phyloP scores from a whole-genome alignment of 2,888 invertebrate species.

The Pherbina coryleti region DNA sequence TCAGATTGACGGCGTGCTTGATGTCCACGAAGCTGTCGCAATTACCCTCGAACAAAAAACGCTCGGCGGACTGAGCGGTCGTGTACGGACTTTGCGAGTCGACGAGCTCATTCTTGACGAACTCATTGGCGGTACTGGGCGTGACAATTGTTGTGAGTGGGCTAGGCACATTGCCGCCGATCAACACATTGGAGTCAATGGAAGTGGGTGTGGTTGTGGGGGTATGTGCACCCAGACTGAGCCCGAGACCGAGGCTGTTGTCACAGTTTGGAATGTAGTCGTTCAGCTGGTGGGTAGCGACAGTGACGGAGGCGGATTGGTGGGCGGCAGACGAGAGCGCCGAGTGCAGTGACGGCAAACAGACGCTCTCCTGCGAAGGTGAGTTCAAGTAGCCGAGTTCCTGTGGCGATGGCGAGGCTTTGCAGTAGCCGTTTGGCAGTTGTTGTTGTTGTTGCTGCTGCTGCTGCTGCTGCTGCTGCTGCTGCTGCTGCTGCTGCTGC shows the following conservation, averaged over 20 bases:
- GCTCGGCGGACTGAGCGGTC: constrained; percentile 68
- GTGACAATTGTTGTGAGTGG: constrained; percentile 53
- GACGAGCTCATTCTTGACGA: constrained; percentile 68
- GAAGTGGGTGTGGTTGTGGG: constrained; percentile 48
- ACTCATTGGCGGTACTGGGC: constrained; percentile 64
- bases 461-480: constrained; percentile 44
- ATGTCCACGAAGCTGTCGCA: constrained; percentile 65
- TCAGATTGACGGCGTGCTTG: constrained; percentile 65
- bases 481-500: constrained; percentile 51
- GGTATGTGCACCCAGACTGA: constrained; percentile 47
- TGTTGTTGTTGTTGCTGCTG: constrained; percentile 45
- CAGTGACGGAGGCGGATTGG: constrained; percentile 44
- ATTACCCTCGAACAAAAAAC: constrained; percentile 67
- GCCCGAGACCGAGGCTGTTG: constrained; percentile 47
- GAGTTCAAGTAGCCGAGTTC: constrained; percentile 67
- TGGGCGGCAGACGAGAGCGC: constrained; percentile 52
- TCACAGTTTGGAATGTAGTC: constrained; percentile 66
- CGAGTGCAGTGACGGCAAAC: constrained; percentile 47
- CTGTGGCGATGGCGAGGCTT: constrained; percentile 66
- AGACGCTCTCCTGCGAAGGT: constrained; percentile 63
- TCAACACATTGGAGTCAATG: constrained; percentile 52
- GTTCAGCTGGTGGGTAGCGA: constrained; percentile 53
- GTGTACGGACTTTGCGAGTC: constrained; percentile 69
- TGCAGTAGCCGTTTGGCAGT: constrained; percentile 68
- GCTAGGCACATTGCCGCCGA: constrained; percentile 48